Evolutionary conservation across 2,113 vertebrate genomes (phyloP), one percentile per base, ranked within the genome.

Genomic region (Oceanites oceanicus): DNA sequence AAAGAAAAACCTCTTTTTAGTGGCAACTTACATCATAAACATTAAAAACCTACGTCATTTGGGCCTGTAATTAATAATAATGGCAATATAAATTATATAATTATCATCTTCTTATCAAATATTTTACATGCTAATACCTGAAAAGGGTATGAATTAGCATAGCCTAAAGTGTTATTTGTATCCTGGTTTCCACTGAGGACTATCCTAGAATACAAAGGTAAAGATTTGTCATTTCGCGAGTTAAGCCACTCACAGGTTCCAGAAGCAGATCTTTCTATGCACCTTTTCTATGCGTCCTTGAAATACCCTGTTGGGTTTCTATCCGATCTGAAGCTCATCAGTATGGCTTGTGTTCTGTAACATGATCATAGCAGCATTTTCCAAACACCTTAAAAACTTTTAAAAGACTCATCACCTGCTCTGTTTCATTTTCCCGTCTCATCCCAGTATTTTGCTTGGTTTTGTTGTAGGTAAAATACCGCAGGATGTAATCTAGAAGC

Each of bases 31-130:
- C 74, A 70, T 72, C 17, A 25, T 17, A 95, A 93, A 59, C 44
- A 63, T 91, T 89, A 94, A 94, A 95, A 92, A 9, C 9, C 9
- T 79, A 72, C 0, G 0, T 68, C 15, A 83, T 65, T 87, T 83
- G 80, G 29, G 25, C 32, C 56, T 75, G 13, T 34, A 95, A 88
- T 91, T 91, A 90, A 86, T 91, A 96, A 93, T 78, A 86, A 80
- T 30, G n/a, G 9, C 20, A 68, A 88, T 70, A 92, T 90, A 88
- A 94, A 79, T 82, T 71, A 72, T 47, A 50, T 22, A 0, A 67
- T 59, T 71, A 71, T 59, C 6, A 70, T 75, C 7, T 59, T n/a
- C 42, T 88, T 78, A 81, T 62, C 40, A 55, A 88, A 58, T 66
- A 76, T 71, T 66, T 90, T 88, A 67, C 32, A 74, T 84, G 45